Conservation (phyloP, 2,797 vertebrate genomes). For the Arnoldichthys spilopterus region DNA sequence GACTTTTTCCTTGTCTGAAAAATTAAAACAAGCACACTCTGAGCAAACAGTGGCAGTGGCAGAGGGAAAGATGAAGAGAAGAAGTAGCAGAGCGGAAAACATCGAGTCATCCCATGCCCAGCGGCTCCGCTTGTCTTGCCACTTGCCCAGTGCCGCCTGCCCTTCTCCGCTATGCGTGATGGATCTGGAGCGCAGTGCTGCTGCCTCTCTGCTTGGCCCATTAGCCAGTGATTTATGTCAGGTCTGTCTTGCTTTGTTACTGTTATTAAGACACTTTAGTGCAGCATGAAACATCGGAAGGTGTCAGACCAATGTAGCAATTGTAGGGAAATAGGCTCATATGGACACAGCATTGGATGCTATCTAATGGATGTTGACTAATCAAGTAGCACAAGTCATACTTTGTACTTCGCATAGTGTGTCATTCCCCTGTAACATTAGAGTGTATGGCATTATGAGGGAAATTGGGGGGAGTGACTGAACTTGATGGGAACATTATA, state of each 20-base stretch:
- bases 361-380: background rate
- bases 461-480: background rate
- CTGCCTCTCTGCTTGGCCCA: slow-evolving; percentile 14
- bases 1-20: slow-evolving; percentile 13
- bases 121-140: slow-evolving; percentile 24
- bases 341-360: background rate
- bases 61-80: slow-evolving; percentile 35
- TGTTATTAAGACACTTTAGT: slow-evolving; percentile 21
- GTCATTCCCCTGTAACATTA: background rate
- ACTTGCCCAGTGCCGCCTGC: background rate
- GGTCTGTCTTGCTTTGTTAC: slow-evolving; percentile 29
- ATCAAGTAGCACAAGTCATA: background rate
- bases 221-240: slow-evolving; percentile 31
- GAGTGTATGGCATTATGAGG: background rate
- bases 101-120: slow-evolving; percentile 36
- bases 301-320: slow-evolving; percentile 10
- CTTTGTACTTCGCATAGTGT: background rate
- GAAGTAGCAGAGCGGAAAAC: slow-evolving; percentile 35
- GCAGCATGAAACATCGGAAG: background rate
- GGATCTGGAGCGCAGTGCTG: slow-evolving; percentile 3
- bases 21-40: background rate
- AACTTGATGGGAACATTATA: background rate
- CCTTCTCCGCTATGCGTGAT: slow-evolving; percentile 32
- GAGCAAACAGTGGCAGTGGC: slow-evolving; percentile 12
- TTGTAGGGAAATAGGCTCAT: background rate